Base-by-base conservation (phyloP, 2,113 vertebrate genomes). In the Egretta garzetta region DNA sequence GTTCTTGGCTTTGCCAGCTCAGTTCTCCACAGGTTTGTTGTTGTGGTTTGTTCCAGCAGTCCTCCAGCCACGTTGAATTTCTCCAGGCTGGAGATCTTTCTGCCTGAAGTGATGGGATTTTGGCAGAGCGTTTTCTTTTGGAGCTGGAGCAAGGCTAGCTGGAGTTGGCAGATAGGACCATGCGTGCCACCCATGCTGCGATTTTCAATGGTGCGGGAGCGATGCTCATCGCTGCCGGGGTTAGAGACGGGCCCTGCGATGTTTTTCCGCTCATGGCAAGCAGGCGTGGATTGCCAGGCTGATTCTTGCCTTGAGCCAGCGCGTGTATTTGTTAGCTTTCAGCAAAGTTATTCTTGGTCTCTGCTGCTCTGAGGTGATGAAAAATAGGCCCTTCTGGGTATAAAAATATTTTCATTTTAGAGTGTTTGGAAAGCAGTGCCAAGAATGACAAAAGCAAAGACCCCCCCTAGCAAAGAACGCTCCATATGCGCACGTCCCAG, bases 381-480 rank as follows among this genome's bases (percentile, higher is more conserved):
- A 71, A 92, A 96, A 60, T 47, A 18, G 62, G 6, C 73, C 84
- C 83, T 71, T 22, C 68, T 68, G 87, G 91, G 64, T 20, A 59
- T 33, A 33, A 27, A 94, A 85, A 41, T 49, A 39, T 91, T 96
- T 84, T 91, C 49, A 3, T 71, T 91, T 86, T 10, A 5, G 52
- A 87, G 18, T 2, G 43, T 55, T 86, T 81, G 63, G 73, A 52
- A 52, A 93, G 70, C 3, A 0, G 33, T 13, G 77, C 94, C 91
- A 89, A 84, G 50, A 60, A 88, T 87, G 86, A 91, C 96, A 93
- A 89, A 91, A 86, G 89, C 76, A 64, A 83, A 90, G 80, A 33
- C n/a, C 22, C 56, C 41, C 85, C 66, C 41, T 35, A n/a, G 93
- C 55, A 28, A 27, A 68, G 50, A 33, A 91, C 1, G 0, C 55